phyloP scores from a whole-genome alignment of 2,797 vertebrate species.

The Poeciliopsis gracilis region DNA sequence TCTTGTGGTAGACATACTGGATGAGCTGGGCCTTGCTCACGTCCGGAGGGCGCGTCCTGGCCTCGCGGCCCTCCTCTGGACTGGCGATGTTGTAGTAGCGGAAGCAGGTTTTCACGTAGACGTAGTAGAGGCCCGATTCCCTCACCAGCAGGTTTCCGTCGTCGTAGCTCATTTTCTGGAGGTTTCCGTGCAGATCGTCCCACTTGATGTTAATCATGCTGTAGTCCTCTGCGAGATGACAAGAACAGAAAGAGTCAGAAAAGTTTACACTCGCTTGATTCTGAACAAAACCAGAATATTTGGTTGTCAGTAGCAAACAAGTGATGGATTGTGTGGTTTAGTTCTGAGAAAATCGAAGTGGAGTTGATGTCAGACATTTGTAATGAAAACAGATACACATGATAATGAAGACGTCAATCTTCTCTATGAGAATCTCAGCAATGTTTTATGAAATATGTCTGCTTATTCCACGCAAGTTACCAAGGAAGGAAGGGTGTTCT shows the following conservation, averaged over 20 bases:
- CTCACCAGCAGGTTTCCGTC: slow-evolving; percentile 88
- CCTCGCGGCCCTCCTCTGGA: slow-evolving; percentile 41
- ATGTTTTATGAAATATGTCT: not conserved
- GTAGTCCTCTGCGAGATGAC: slow-evolving; percentile 49
- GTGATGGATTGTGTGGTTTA: not conserved
- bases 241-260: slow-evolving; percentile 3
- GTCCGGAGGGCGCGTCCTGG: slow-evolving; percentile 41
- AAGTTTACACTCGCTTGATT: not conserved
- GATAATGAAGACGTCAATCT: not conserved
- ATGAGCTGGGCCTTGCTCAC: slow-evolving; percentile 88
- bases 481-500: not conserved
- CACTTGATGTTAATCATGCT: slow-evolving; percentile 80
- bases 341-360: not conserved
- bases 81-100: slow-evolving; percentile 75
- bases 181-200: slow-evolving; percentile 85
- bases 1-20: slow-evolving; percentile 90
- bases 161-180: slow-evolving; percentile 86
- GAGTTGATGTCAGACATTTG: not conserved
- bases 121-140: slow-evolving; percentile 92
- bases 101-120: slow-evolving; percentile 96
- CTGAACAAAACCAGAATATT: not conserved
- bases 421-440: not conserved
- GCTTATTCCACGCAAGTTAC: not conserved
- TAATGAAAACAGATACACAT: too few relatives aligned
- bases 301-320: not conserved